Percentiles rank a stretch among this genome's conserved stretches.
phyloP scores from a whole-genome alignment of 2,113 vertebrate species.

The Aegotheles bennettii region DNA sequence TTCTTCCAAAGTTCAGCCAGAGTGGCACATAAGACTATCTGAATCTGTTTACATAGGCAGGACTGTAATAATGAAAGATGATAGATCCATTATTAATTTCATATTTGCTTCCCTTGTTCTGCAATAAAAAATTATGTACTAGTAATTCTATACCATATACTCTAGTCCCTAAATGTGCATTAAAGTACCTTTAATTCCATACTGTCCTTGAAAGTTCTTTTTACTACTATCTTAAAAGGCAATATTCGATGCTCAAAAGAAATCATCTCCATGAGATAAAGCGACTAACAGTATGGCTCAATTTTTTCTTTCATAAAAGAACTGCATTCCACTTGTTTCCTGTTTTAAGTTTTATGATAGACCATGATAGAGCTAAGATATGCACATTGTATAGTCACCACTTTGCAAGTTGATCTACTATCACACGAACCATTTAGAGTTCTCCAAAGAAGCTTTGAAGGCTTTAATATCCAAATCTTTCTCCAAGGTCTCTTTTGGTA shows the following conservation, averaged over 20 bases:
- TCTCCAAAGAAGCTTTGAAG: constrained; percentile 17
- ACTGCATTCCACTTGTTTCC: neutral
- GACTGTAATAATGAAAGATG: neutral
- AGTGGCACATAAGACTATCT: neutral
- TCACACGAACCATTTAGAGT: neutral
- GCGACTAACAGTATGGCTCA: neutral
- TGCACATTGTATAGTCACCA: neutral
- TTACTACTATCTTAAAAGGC: neutral
- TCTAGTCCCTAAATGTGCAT: neutral
- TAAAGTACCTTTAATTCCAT: neutral
- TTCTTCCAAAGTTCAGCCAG: neutral
- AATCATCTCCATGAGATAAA: neutral
- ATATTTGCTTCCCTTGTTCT: neutral
- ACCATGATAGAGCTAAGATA: neutral
- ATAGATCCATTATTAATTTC: neutral
- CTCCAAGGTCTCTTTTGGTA: constrained; percentile 50
- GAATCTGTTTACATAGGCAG: neutral
- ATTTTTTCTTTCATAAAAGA: neutral
- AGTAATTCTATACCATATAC: neutral
- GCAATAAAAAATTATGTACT: neutral
- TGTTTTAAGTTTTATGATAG: neutral
- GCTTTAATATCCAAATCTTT: constrained; percentile 51
- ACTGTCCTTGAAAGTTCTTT: neutral
- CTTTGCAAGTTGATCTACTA: constrained; percentile 41
- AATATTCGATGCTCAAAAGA: neutral